Evolutionary conservation across 2,888 invertebrate species (phyloP).

Genomic region (Ectropis crepuscularia): DNA sequence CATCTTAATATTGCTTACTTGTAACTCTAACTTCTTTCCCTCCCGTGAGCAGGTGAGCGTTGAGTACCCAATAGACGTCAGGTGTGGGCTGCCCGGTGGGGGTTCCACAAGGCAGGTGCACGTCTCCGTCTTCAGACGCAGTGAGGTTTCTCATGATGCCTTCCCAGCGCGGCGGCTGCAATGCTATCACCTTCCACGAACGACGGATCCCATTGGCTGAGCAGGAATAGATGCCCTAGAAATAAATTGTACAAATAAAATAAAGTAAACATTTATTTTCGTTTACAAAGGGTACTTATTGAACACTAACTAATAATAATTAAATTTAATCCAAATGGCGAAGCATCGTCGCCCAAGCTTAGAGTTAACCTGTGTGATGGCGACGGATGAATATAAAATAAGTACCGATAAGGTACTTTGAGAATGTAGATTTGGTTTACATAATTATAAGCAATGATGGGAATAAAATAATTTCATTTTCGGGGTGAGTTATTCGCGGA

Average conservation of each 20-base stretch:
- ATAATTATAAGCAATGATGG: no score
- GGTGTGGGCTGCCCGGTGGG: slow-evolving; percentile 91
- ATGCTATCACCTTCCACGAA: slow-evolving; percentile 72
- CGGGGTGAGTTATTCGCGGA: no score
- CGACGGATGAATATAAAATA: no score
- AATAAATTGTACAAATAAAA: slow-evolving; percentile 9
- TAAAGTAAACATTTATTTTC: no score
- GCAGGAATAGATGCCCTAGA: slow-evolving; percentile 92
- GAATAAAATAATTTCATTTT: no score
- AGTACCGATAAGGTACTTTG: no score
- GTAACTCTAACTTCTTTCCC: slow-evolving; percentile 63
- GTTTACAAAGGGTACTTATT: no score
- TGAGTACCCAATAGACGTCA: slow-evolving; percentile 92
- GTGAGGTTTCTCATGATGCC: slow-evolving; percentile 79
- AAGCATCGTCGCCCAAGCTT: no score
- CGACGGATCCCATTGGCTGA: slow-evolving; percentile 86
- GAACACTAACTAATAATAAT: no score
- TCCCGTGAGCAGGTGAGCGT: slow-evolving; percentile 88
- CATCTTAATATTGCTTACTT: slow-evolving; percentile 52
- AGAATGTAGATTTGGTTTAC: no score
- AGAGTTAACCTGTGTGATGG: no score
- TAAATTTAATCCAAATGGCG: no score
- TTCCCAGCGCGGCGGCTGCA: slow-evolving; percentile 80
- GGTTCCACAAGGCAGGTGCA: slow-evolving; percentile 80
- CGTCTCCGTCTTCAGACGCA: slow-evolving; percentile 78